Conservation (phyloP, 1,140 invertebrate genomes). For the Laupala kohalensis region DNA sequence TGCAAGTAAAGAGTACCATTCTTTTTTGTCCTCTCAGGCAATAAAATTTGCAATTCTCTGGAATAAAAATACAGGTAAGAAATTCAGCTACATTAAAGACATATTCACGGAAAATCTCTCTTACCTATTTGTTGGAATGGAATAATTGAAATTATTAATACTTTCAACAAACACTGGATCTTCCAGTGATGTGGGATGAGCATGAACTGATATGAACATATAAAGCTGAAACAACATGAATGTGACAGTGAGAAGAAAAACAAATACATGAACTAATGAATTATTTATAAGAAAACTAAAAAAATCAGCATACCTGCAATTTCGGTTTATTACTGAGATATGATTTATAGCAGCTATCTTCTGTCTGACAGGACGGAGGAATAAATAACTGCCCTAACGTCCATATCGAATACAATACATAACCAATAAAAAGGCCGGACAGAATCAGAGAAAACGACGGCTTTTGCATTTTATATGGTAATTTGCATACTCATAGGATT, state of each 20-base stretch:
- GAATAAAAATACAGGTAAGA: conserved; percentile 19
- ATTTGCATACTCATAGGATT: background rate
- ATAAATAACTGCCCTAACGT: conserved; percentile 55
- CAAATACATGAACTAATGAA: background rate
- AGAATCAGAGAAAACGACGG: conserved; percentile 39
- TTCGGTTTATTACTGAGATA: conserved; percentile 39
- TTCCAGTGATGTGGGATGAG: background rate
- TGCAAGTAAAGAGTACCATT: conserved; percentile 67
- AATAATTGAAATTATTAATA: background rate
- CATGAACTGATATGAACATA: background rate
- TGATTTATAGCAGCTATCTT: conserved; percentile 42
- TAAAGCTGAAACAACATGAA: background rate
- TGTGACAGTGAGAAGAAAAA: background rate
- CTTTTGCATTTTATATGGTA: conserved; percentile 22
- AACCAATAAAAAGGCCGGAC: conserved; percentile 48
- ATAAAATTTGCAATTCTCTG: conserved; percentile 43
- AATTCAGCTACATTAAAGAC: conserved; percentile 1
- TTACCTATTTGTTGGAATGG: background rate
- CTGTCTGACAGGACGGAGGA: conserved; percentile 46
- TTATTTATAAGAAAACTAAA: conserved; percentile 15
- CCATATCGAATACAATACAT: conserved; percentile 59
- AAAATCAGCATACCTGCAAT: conserved; percentile 30
- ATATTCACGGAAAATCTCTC: background rate
- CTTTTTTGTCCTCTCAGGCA: conserved; percentile 53
- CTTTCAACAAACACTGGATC: background rate